Conservation (phyloP, 2,888 invertebrate genomes). For the Callinectes sapidus region DNA sequence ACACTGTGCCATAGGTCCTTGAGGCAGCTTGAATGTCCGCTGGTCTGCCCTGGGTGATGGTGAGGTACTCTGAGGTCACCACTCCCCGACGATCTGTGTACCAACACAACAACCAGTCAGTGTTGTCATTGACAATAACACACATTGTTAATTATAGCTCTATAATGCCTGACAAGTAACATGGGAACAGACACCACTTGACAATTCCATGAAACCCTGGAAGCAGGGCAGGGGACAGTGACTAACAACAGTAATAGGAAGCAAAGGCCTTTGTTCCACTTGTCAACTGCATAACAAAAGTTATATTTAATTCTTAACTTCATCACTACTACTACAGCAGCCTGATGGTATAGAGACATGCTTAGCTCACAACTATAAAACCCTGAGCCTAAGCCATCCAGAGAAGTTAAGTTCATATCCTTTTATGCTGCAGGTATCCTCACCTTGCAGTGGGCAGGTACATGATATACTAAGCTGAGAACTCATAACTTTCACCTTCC, state of each 20-base stretch:
- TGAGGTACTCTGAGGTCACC: conserved; percentile 70
- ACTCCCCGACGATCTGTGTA: conserved; percentile 70
- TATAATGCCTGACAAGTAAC: neutral
- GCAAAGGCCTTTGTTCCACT: neutral
- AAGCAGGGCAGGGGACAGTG: neutral
- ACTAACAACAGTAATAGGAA: neutral
- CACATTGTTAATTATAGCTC: neutral
- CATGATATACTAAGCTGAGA: too few species aligned
- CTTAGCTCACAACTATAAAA: too few species aligned
- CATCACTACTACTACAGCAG: too few species aligned
- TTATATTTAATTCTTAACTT: too few species aligned
- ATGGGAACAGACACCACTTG: neutral
- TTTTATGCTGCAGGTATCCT: too few species aligned
- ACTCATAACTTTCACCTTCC: too few species aligned
- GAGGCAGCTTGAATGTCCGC: conserved; percentile 55
- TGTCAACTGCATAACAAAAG: too few species aligned
- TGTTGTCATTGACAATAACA: neutral
- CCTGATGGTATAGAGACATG: too few species aligned
- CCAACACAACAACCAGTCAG: neutral
- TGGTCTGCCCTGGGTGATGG: conserved; percentile 56
- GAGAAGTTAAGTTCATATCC: too few species aligned
- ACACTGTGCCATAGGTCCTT: conserved; percentile 63
- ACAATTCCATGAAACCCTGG: neutral
- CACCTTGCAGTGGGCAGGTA: too few species aligned
- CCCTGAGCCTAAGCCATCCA: too few species aligned